These are phyloP conservation scores for Micromesistius poutassou DNA, from an alignment of 2,797 vertebrate species.

Conservation along the genomic window DNA sequence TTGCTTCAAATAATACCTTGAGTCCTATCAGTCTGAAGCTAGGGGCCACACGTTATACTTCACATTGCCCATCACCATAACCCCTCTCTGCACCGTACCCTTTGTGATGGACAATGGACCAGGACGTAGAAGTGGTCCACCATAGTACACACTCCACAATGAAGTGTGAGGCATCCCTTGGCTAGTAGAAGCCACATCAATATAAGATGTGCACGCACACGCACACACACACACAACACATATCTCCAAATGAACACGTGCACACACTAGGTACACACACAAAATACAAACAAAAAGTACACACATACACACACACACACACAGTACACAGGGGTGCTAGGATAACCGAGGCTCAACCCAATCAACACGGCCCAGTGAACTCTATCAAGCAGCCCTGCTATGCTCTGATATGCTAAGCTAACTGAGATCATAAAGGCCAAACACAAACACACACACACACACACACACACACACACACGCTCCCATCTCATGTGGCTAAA, in stretches of 20 bases:
- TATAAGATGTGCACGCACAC: not conserved
- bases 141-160: not conserved
- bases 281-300: not conserved
- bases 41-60: conserved; percentile 6
- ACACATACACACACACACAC: not conserved
- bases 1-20: conserved; percentile 31
- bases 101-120: not conserved
- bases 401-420: conserved; percentile 7
- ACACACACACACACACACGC: not conserved
- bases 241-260: too few species aligned
- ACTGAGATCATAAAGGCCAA: conserved; percentile 1
- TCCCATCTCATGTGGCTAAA: not conserved
- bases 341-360: conserved; percentile 17
- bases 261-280: not conserved
- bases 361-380: conserved; percentile 3
- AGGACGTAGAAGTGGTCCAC: not conserved
- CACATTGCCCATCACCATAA: not conserved
- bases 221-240: not conserved
- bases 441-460: not conserved
- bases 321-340: not conserved
- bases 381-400: conserved; percentile 7
- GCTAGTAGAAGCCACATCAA: not conserved
- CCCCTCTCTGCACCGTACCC: not conserved
- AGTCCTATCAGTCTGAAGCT: conserved; percentile 12
- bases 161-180: not conserved